Conservation (phyloP, 2,797 vertebrate genomes). For the Clarias pachynema region DNA sequence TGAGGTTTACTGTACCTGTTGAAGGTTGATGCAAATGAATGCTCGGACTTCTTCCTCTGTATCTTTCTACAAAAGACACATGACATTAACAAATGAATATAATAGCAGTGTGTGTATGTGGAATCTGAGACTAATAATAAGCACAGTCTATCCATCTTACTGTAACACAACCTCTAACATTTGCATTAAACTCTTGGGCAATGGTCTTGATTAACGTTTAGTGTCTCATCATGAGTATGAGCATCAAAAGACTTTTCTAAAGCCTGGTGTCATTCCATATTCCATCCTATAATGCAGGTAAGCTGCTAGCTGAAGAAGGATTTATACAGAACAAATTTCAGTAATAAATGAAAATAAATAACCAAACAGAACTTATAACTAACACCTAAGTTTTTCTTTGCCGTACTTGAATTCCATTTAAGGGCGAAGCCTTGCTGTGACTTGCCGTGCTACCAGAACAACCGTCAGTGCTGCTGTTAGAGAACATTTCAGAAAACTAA, state of each 20-base stretch:
- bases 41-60: conserved; percentile 89
- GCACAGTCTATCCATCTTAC: neutral
- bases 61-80: conserved; percentile 81
- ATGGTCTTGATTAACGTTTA: neutral
- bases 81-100: neutral
- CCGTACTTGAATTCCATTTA: neutral
- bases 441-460: neutral
- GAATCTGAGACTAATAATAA: neutral
- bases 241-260: no score
- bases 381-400: neutral
- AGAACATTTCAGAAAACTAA: no score
- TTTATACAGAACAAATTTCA: neutral
- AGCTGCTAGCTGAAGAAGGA: neutral
- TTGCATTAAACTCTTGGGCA: neutral
- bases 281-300: no score
- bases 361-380: neutral
- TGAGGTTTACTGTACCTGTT: conserved; percentile 58
- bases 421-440: neutral
- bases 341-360: neutral
- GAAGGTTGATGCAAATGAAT: conserved; percentile 76
- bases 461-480: neutral
- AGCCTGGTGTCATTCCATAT: no score
- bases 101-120: neutral
- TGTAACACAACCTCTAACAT: neutral
- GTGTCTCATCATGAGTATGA: no score